Conservation (phyloP, 1,140 invertebrate species). For the Solenopsis invicta region DNA sequence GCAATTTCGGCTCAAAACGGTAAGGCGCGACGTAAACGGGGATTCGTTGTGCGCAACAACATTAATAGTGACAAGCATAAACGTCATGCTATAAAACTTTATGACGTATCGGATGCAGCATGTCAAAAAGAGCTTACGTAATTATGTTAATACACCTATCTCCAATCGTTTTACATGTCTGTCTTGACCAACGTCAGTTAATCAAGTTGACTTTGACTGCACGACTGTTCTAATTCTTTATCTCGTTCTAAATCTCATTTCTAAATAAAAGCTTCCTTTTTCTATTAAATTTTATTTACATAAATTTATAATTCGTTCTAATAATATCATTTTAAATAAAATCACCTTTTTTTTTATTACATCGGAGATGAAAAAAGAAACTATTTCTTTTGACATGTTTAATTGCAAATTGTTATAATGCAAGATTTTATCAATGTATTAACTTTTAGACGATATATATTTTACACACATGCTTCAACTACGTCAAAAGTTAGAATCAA, state of each 20-base stretch:
- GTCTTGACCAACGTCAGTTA: background rate
- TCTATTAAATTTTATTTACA: background rate
- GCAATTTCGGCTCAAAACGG: constrained; percentile 37
- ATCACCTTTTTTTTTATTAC: background rate
- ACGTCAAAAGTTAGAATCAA: background rate
- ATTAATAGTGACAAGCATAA: constrained; percentile 16
- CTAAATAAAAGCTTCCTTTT: background rate
- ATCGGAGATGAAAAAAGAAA: background rate
- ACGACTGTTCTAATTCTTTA: background rate
- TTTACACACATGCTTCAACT: background rate
- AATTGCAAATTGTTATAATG: background rate
- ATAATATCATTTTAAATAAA: background rate
- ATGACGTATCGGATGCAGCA: background rate
- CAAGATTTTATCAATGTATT: background rate
- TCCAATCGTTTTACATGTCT: background rate
- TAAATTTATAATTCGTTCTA: background rate
- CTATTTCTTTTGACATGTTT: background rate
- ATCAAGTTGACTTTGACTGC: background rate
- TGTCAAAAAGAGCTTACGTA: background rate
- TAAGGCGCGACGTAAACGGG: constrained; percentile 9
- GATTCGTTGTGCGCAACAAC: constrained; percentile 31
- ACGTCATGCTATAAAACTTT: constrained; percentile 36
- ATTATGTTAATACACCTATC: constrained; percentile 10
- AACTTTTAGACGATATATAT: background rate
- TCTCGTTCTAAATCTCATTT: background rate